phyloP scores from a whole-genome alignment of 1,140 invertebrate genomes.

The Oscheius sp. region DNA sequence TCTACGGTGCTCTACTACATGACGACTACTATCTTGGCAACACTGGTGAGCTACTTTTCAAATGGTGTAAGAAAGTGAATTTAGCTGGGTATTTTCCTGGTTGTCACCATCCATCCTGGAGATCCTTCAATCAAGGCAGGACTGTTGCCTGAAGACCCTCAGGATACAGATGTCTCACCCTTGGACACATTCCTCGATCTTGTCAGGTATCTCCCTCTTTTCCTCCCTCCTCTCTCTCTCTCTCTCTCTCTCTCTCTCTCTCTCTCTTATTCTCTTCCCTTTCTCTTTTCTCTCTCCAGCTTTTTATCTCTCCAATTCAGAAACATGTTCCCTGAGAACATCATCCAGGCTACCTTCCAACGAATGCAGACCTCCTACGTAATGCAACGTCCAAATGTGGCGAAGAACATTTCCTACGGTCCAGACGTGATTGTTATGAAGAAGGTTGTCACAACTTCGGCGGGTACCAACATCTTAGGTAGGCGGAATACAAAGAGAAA shows the following conservation, averaged over 20 bases:
- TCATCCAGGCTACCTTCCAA: conserved; percentile 53
- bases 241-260: too few relatives aligned
- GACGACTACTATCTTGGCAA: conserved; percentile 63
- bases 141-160: conserved; percentile 52
- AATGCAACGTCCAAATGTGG: conserved; percentile 27
- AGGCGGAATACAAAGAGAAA: too few relatives aligned
- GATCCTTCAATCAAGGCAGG: conserved; percentile 58
- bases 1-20: conserved; percentile 64
- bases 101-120: conserved; percentile 63
- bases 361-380: conserved; percentile 54
- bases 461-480: conserved; percentile 59
- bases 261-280: too few relatives aligned
- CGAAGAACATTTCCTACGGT: conserved; percentile 37
- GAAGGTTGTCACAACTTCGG: conserved; percentile 48
- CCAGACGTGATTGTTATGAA: conserved; percentile 25
- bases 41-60: conserved; percentile 50
- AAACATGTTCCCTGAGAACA: conserved; percentile 59
- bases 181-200: conserved; percentile 88
- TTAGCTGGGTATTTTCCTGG: conserved; percentile 62
- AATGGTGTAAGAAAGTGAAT: conserved; percentile 11
- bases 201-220: too few relatives aligned
- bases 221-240: too few relatives aligned
- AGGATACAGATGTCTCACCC: conserved; percentile 70
- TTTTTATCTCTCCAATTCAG: conserved; percentile 35
- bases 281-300: too few relatives aligned